Base-by-base conservation (phyloP, 2,113 vertebrate species). In the Piaya cayana region DNA sequence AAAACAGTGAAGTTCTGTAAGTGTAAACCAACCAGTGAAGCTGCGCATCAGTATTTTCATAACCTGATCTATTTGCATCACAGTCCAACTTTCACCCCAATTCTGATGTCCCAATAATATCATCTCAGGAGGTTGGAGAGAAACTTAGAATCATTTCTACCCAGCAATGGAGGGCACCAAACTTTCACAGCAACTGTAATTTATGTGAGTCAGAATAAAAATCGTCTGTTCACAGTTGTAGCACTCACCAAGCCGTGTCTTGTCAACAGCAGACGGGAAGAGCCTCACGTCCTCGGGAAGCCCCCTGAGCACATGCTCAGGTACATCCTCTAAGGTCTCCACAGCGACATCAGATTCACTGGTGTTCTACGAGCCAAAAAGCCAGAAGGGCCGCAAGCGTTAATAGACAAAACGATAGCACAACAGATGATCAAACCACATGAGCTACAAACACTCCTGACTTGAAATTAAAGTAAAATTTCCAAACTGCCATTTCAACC, bases 241-340 rank as follows among this genome's bases (percentile, higher is more conserved):
- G 55, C 22, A 96, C 98, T 97, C 94, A 98, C 98, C 98, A 6
- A 98, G 96, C 32, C 98, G 97, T 47, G 97, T 97, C 95, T 97
- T 98, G 96, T 98, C 97, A 12, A 98, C 98, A 42, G 98, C 98
- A 71, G 98, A 98, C 2, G 98, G 98, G 62, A 97, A 97, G 68
- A 98, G 98, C 86, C 95, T 98, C 74, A 98, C 97, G 4, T 98
- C 98, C 95, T 98, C 98, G 1, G 98, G 98, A 96, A 98, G 98
- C 32, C 98, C 98, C 90, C 97, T 95, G 8, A 98, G 93, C 47
- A 98, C 97, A 0, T 98, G 98, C n/a, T 98, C 97, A 56, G 98
- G 98, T 29, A 98, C 98, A 76, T 98, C 97, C 9, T 97, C 97
- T 86, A 98, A 96, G 50, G 96, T 98, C 97, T 98, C 98, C 8